Base-by-base conservation (phyloP, 1,140 invertebrate genomes). In the Aphis gossypii region DNA sequence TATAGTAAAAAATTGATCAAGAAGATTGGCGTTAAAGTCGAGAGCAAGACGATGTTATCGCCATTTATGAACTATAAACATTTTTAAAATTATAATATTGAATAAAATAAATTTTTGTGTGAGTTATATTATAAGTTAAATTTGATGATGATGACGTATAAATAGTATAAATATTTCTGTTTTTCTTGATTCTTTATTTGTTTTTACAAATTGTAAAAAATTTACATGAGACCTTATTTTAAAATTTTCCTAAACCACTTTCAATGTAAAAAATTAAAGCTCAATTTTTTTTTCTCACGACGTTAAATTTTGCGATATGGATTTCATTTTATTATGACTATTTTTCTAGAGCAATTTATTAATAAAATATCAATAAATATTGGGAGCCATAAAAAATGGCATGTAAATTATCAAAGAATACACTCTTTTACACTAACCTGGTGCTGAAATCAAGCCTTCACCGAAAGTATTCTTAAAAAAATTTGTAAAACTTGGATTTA, bases 1-100 rank as follows among this genome's bases (percentile, higher is more conserved):
- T 1, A 98, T 96, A 3, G 96, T 96, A 2, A 98, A 94, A 94
- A 98, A 98, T 93, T 76, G 60, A 76, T 76, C 60, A 4, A 76
- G 60, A n/a, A n/a, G 60, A n/a, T 76, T 76, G 5, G 60, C 60
- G 14, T 76, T 76, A n/a, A 76, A 76, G 14, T n/a, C 60, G 18
- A 30, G 60, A 76, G 60, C n/a, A 68, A 30, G 60, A n/a, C 60
- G 60, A 76, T 76, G 60, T 76, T 18, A n/a, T 76, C 60, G 60
- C 60, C 60, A 76, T 76, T 76, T 76, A 76, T 76, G 30, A 76
- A 76, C 60, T 76, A 6, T 35, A 68, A 76, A 76, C 18, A 20
- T 76, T n/a, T n/a, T 76, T 76, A 76, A 76, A n/a, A 76, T n/a
- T 76, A n/a, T 30, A 11, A 20, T 51, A 3, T 51, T 51, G 1